A percentile compares a stretch with the other conserved stretches of the same genome.
Conservation (phyloP, 2,797 vertebrate species). For the Dicrostonyx torquatus region DNA sequence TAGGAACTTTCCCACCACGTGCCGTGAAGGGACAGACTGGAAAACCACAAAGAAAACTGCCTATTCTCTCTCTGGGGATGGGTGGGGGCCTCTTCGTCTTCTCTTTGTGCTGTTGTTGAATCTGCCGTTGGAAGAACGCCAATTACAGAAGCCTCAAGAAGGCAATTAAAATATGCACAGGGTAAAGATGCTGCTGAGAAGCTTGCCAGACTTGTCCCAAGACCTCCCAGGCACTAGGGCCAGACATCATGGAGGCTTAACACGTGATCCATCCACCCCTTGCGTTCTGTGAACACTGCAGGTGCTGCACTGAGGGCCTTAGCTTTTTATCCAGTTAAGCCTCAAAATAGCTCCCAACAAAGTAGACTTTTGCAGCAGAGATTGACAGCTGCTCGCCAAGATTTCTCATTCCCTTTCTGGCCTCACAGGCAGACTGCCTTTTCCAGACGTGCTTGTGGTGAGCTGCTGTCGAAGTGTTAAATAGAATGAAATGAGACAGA, state of each 20-base stretch:
- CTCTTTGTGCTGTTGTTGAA: neutral
- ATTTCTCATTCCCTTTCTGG: conserved; percentile 20
- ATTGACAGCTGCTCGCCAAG: neutral
- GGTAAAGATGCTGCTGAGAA: neutral
- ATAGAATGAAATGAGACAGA: neutral
- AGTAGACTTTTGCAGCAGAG: neutral
- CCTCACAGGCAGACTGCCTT: neutral
- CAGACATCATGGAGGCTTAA: neutral
- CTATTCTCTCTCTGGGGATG: neutral
- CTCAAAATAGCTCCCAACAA: neutral
- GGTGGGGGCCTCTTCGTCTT: neutral
- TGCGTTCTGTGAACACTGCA: neutral
- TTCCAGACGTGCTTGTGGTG: neutral
- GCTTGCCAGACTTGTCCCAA: neutral
- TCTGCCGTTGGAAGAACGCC: neutral
- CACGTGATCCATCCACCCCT: neutral
- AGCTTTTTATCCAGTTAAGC: neutral
- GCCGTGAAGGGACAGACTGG: neutral
- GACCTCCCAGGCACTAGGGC: neutral
- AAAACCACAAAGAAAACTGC: neutral
- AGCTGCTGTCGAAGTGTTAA: neutral
- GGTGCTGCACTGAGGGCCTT: neutral
- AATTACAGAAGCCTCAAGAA: conserved; percentile 5
- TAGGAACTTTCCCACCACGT: neutral
- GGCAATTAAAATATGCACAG: neutral